Conservation (phyloP, 2,797 vertebrate genomes). For the Semotilus atromaculatus region DNA sequence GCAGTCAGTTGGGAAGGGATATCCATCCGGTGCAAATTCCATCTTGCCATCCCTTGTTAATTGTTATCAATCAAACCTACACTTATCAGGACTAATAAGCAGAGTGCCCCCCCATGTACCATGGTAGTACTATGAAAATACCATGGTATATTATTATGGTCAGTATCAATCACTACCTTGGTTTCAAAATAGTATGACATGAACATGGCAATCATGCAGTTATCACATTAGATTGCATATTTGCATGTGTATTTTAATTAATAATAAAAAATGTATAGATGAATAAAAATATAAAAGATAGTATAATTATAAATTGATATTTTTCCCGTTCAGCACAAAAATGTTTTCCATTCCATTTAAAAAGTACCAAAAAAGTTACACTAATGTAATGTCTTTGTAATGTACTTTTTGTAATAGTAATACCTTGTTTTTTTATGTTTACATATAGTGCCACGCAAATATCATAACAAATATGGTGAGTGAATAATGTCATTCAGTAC, state of each 20-base stretch:
- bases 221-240: background rate
- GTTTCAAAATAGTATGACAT: background rate
- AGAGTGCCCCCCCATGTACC: slow-evolving; percentile 47
- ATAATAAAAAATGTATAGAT: background rate
- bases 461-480: background rate
- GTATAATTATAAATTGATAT: background rate
- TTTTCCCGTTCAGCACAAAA: background rate
- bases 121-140: too few species aligned
- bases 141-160: background rate
- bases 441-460: background rate
- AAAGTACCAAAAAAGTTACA: background rate
- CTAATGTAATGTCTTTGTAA: background rate
- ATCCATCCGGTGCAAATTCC: slow-evolving; percentile 9
- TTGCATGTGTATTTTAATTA: background rate
- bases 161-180: background rate
- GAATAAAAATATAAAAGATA: background rate
- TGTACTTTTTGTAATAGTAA: background rate
- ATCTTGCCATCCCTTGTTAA: slow-evolving; percentile 64
- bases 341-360: background rate
- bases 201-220: background rate
- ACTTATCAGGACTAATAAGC: slow-evolving; percentile 70
- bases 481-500: too few species aligned
- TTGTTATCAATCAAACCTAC: slow-evolving; percentile 70
- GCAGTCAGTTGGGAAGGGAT: background rate
- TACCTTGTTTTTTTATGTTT: background rate